phyloP scores from a whole-genome alignment of 2,113 vertebrate genomes.

The Nannobrachium achirus region DNA sequence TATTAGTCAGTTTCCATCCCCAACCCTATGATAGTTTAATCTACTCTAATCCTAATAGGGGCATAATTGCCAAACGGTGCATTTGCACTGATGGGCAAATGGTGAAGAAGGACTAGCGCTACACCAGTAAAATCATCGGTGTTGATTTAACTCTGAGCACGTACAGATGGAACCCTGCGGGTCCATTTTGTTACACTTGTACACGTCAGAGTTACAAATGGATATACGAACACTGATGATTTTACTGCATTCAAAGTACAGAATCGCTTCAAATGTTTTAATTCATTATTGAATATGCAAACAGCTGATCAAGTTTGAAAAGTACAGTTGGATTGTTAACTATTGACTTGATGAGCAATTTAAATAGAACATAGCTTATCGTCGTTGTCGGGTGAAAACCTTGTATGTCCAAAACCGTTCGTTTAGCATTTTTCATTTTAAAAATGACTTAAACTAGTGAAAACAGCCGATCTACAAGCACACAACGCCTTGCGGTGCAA shows the following conservation, averaged over 20 bases:
- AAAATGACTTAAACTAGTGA: too few relatives aligned
- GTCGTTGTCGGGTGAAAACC: too few relatives aligned
- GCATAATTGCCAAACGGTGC: constrained; percentile 48
- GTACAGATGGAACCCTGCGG: too few relatives aligned
- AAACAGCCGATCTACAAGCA: too few relatives aligned
- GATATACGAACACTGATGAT: too few relatives aligned
- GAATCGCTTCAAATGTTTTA: neutral
- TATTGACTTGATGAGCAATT: neutral
- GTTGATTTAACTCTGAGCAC: too few relatives aligned
- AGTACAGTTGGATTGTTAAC: neutral
- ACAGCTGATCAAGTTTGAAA: neutral
- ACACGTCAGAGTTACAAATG: neutral
- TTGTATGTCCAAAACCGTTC: too few relatives aligned
- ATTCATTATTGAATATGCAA: neutral
- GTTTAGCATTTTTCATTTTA: too few relatives aligned
- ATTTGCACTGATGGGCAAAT: constrained; percentile 19
- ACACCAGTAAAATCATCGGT: neutral
- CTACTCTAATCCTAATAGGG: constrained; percentile 55
- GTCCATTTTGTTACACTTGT: neutral
- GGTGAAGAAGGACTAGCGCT: neutral
- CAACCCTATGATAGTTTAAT: constrained; percentile 48
- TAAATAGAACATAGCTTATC: neutral
- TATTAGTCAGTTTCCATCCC: constrained; percentile 48
- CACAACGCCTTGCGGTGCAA: too few relatives aligned
- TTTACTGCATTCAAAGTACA: too few relatives aligned